phyloP scores from a whole-genome alignment of 2,888 invertebrate genomes.

The Zeuzera pyrina region DNA sequence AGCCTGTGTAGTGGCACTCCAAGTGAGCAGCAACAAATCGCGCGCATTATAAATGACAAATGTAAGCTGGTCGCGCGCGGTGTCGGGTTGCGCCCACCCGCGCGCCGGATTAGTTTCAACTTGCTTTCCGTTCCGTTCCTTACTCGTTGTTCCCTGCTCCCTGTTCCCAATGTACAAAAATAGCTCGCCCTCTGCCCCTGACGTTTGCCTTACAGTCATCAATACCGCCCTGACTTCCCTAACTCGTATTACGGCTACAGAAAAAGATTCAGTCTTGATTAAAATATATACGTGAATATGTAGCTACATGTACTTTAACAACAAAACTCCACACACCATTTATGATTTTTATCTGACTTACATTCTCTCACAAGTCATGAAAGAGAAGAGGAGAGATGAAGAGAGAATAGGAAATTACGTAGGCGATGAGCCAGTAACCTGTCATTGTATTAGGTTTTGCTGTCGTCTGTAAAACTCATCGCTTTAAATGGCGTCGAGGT shows the following conservation, averaged over 20 bases:
- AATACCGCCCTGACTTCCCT: slow-evolving; percentile 27
- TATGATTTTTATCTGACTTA: too few relatives aligned
- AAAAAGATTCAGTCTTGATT: not conserved
- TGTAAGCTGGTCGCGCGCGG: slow-evolving; percentile 62
- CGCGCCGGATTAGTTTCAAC: slow-evolving; percentile 59
- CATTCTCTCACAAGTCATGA: too few relatives aligned
- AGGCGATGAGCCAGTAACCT: too few relatives aligned
- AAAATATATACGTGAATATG: too few relatives aligned
- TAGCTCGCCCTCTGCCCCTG: slow-evolving; percentile 56
- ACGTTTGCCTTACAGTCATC: slow-evolving; percentile 42
- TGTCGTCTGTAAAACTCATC: too few relatives aligned
- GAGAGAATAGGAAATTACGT: too few relatives aligned
- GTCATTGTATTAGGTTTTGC: too few relatives aligned
- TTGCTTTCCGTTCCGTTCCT: slow-evolving; percentile 57
- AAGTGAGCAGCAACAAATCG: slow-evolving; percentile 69
- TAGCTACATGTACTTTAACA: too few relatives aligned
- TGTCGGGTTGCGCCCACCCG: slow-evolving; percentile 67
- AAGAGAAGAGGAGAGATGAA: too few relatives aligned
- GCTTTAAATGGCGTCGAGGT: too few relatives aligned
- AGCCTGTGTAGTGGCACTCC: slow-evolving; percentile 37
- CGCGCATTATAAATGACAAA: slow-evolving; percentile 73
- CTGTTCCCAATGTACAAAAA: slow-evolving; percentile 25
- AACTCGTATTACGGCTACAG: not conserved
- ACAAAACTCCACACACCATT: too few relatives aligned
- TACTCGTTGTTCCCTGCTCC: slow-evolving; percentile 34